Evolutionary conservation across 1,140 invertebrate genomes (phyloP).

Genomic region (Listronotus bonariensis): DNA sequence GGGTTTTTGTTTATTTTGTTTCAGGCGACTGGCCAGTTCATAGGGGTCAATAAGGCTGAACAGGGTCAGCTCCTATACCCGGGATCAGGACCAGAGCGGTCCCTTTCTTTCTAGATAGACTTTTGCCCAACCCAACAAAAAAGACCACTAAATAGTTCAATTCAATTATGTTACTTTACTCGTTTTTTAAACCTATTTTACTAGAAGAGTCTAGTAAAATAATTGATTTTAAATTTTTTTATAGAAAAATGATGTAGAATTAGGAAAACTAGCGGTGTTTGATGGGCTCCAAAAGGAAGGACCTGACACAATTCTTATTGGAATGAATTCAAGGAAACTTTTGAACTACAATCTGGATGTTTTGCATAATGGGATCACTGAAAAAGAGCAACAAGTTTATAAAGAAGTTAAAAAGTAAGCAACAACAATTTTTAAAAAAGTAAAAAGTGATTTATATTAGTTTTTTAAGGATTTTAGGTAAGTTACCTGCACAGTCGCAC

Average conservation of each 20-base stretch:
- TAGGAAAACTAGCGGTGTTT: constrained; percentile 74
- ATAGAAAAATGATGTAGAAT: constrained; percentile 66
- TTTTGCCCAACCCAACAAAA: no score
- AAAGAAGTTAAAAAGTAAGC: constrained; percentile 57
- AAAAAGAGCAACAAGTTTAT: constrained; percentile 65
- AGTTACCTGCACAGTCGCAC: constrained; percentile 52
- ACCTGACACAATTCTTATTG: constrained; percentile 68
- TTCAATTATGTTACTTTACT: no score
- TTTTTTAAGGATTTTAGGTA: constrained; percentile 54
- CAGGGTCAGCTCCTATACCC: no score
- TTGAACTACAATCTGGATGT: constrained; percentile 67
- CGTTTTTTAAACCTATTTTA: no score
- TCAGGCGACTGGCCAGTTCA: no score
- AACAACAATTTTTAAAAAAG: background rate
- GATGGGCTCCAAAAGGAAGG: constrained; percentile 64
- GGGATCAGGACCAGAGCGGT: no score
- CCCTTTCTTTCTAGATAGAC: no score
- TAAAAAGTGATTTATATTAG: constrained; percentile 14
- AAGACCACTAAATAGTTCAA: no score
- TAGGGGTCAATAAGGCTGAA: no score
- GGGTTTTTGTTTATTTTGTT: no score
- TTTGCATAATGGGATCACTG: constrained; percentile 62
- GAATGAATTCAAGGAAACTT: constrained; percentile 67
- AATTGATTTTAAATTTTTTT: constrained; percentile 23
- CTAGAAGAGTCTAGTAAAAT: no score